These are phyloP conservation scores for Metellina segmentata DNA, from an alignment of 2,888 invertebrate species.

Conservation along the genomic window DNA sequence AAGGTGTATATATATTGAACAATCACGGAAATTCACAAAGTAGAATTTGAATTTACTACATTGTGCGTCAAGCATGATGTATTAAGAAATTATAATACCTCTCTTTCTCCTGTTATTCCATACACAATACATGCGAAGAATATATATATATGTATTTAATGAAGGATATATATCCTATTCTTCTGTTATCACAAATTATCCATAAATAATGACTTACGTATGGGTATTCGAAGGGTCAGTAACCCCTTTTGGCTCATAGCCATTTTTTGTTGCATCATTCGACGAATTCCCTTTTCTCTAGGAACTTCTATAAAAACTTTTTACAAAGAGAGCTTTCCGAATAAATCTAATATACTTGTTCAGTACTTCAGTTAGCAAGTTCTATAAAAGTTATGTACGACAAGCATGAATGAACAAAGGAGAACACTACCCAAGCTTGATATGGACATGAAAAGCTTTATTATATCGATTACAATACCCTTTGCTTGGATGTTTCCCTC, in stretches of 20 bases:
- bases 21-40: too few species aligned
- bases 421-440: background rate
- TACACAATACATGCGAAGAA: background rate
- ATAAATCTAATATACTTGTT: background rate
- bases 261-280: conserved; percentile 9
- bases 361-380: conserved; percentile 8
- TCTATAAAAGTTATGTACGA: conserved; percentile 5
- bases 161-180: background rate
- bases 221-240: conserved; percentile 27
- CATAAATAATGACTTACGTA: background rate
- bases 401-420: conserved; percentile 19
- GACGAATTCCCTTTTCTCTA: background rate
- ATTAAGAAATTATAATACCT: background rate
- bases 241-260: conserved; percentile 60
- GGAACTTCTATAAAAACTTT: background rate
- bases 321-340: background rate
- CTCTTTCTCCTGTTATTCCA: background rate
- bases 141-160: background rate
- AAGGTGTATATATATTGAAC: too few species aligned
- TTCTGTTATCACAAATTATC: background rate
- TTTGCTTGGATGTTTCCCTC: background rate
- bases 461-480: background rate
- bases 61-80: background rate
- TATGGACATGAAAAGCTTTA: background rate
- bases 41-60: background rate